phyloP scores from a whole-genome alignment of 2,113 vertebrate genomes.

The Sorex araneus region DNA sequence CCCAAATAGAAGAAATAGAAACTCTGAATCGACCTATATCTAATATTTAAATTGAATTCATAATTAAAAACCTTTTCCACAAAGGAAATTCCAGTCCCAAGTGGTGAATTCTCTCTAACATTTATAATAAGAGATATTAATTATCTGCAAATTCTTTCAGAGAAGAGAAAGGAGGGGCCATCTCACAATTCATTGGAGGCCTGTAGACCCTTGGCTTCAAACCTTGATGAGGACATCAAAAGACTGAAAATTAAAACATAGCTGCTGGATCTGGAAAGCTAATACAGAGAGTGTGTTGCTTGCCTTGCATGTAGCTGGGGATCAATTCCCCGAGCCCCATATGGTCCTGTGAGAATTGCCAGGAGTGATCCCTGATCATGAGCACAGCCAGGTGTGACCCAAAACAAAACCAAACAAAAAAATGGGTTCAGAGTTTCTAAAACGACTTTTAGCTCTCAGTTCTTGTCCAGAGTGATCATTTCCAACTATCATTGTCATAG shows the following conservation, averaged over 20 bases:
- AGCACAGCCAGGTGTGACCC: no score
- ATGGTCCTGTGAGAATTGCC: no score
- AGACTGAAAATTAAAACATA: slow-evolving; percentile 5
- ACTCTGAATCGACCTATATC: background rate
- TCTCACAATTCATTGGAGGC: background rate
- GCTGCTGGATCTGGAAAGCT: no score
- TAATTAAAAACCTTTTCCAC: slow-evolving; percentile 1
- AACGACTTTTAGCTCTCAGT: background rate
- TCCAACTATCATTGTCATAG: no score
- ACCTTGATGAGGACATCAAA: background rate
- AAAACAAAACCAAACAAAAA: no score
- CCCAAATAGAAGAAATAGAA: slow-evolving; percentile 41
- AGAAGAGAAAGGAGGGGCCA: background rate
- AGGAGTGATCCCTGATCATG: no score
- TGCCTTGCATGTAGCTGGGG: no score
- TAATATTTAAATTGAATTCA: slow-evolving; percentile 37
- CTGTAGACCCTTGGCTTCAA: background rate
- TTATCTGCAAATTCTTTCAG: background rate
- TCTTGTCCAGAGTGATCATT: no score
- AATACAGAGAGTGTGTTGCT: no score
- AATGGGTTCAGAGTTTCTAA: background rate
- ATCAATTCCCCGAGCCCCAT: no score
- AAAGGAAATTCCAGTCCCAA: background rate
- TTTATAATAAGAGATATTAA: slow-evolving; percentile 9
- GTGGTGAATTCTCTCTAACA: background rate